phyloP scores from a whole-genome alignment of 1,140 invertebrate species.

The Ceratoteleas bidentatus region DNA sequence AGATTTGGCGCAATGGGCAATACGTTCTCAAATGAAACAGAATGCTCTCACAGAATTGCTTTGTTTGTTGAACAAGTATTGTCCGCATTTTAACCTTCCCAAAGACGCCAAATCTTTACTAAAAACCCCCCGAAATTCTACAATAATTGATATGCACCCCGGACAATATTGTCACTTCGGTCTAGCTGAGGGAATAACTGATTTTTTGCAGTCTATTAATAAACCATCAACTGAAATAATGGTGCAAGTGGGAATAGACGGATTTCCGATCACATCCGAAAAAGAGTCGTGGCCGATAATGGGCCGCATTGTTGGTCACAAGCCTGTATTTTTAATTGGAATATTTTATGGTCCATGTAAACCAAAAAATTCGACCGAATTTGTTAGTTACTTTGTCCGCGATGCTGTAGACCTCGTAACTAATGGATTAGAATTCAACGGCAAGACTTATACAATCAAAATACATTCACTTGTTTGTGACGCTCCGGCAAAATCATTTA shows the following conservation, averaged over 20 bases:
- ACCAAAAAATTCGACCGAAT: not conserved
- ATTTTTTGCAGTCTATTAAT: not conserved
- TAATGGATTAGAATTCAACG: not conserved
- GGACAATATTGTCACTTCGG: not conserved
- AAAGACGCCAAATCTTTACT: not conserved
- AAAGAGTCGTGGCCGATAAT: constrained; percentile 2
- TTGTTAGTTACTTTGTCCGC: not conserved
- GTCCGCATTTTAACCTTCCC: not conserved
- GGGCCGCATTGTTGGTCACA: not conserved
- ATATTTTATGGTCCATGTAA: not conserved
- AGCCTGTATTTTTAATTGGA: not conserved
- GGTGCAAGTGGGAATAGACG: not conserved
- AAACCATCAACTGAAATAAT: not conserved
- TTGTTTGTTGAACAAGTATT: not conserved
- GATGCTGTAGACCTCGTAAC: not conserved
- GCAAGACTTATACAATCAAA: not conserved
- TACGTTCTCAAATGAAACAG: not conserved
- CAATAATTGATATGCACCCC: not conserved
- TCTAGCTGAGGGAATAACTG: not conserved
- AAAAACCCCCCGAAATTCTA: not conserved
- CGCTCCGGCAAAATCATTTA: not conserved
- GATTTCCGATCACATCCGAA: not conserved
- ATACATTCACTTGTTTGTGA: not conserved
- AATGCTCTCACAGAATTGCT: not conserved
- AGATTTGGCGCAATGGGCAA: not conserved